Evolutionary conservation across 1,140 invertebrate species (phyloP), one percentile per base, ranked within the genome.

Genomic region (Lysiphlebus fabarum): DNA sequence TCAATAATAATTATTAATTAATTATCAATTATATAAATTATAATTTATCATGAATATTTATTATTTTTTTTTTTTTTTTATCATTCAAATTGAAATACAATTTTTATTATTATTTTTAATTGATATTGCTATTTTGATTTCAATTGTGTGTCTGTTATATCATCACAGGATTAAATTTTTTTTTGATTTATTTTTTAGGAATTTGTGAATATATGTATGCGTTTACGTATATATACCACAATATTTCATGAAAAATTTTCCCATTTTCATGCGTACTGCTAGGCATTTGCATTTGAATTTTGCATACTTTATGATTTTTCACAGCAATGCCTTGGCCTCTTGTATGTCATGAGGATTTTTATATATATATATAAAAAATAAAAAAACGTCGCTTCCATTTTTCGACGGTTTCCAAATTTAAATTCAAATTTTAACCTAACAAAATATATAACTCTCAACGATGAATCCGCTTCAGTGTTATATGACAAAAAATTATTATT

Each of bases 231-330:
- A 63, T 67, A 68, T 66, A 50, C 61, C 56, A 62, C 62, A 58
- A 66, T 69, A 67, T 71, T 64, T 64, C 58, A 60, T 57, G 56
- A 65, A 63, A 62, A 65, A 68, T 62, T 34, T 6, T 51, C 49
- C 42, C 62, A 67, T 71, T 71, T 68, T 69, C 62, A 69, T 63
- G 65, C 67, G 65, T 63, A 61, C 64, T 59, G 62, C 59, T 61
- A 60, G 43, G 59, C 61, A 68, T 73, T 72, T 71, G 70, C 71
- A 73, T 73, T 65, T 62, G 62, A 59, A 63, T 71, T 71, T 66
- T 70, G 68, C 68, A 70, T 70, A 70, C 65, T 72, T 72, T 67
- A 73, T 70, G 66, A 73, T 73, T 71, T 68, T 64, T 51, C 58
- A 61, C 61, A 53, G 62, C 56, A 59, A 36, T 59, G 50, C 51